Percentiles rank a stretch among this genome's conserved stretches.
phyloP scores from a whole-genome alignment of 2,888 invertebrate species.

The Callosobruchus maculatus region DNA sequence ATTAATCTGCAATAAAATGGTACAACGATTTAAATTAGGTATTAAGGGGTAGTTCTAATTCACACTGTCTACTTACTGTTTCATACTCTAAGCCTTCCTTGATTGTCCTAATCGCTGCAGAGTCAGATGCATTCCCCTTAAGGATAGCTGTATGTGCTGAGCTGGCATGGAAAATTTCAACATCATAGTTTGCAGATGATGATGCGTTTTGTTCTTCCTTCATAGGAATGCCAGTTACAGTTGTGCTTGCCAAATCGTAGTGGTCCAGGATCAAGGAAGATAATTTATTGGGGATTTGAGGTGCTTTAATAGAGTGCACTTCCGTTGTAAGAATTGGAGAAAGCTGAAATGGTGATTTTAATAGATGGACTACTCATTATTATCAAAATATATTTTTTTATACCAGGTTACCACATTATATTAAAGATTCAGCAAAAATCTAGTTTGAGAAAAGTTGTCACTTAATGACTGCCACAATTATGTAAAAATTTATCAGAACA shows the following conservation, averaged over 20 bases:
- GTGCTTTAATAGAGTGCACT: slow-evolving; percentile 76
- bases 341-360: slow-evolving; percentile 49
- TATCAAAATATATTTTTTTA: no score
- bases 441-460: background rate
- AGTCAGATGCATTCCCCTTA: slow-evolving; percentile 60
- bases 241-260: slow-evolving; percentile 90
- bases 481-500: no score
- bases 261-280: slow-evolving; percentile 77
- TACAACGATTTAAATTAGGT: no score
- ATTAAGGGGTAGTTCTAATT: no score
- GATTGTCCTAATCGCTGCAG: slow-evolving; percentile 60
- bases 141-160: slow-evolving; percentile 81
- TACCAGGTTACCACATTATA: no score
- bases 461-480: no score
- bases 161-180: slow-evolving; percentile 89
- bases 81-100: slow-evolving; percentile 75
- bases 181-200: slow-evolving; percentile 97
- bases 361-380: background rate
- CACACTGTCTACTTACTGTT: slow-evolving; percentile 51
- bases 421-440: no score
- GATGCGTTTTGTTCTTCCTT: slow-evolving; percentile 99
- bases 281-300: slow-evolving; percentile 68
- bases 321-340: slow-evolving; percentile 72
- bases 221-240: slow-evolving; percentile 95
- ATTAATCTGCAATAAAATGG: no score